A percentile compares a stretch with the other conserved stretches of the same genome.
Evolutionary conservation across 2,113 vertebrate genomes (phyloP).

Genomic region (Todiramphus saurophagus): DNA sequence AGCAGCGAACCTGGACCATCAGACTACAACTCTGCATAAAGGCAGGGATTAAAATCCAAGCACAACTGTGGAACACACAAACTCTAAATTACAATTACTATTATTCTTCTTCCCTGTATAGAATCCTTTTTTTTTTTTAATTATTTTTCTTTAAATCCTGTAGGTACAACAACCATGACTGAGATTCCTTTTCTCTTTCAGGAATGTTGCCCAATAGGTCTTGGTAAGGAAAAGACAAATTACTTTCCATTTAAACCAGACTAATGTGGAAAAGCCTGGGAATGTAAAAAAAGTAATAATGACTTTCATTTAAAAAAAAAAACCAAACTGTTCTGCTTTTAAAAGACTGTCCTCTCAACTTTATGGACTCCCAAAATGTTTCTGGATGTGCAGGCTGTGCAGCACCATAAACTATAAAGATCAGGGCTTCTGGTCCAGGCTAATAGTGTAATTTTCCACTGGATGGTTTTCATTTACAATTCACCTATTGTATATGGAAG

Average conservation of each 20-base stretch:
- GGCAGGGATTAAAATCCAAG: not conserved
- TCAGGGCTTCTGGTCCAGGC: not conserved
- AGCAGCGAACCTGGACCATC: not conserved
- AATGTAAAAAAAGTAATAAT: not conserved
- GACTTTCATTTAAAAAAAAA: not conserved
- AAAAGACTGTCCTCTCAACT: not conserved
- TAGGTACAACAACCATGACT: not conserved
- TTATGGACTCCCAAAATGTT: not conserved
- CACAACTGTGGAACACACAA: not conserved
- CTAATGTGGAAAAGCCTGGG: not conserved
- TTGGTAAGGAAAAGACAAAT: not conserved
- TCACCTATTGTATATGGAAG: not conserved
- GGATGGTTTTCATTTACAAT: conserved; percentile 33
- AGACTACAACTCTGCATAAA: not conserved
- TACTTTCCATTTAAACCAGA: not conserved
- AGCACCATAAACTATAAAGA: conserved; percentile 1
- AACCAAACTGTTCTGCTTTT: not conserved
- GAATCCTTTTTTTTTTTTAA: not conserved
- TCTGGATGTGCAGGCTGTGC: not conserved
- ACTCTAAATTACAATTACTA: not conserved
- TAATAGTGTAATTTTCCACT: conserved; percentile 41
- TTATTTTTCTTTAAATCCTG: not conserved
- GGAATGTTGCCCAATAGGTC: not conserved
- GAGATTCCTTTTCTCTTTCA: not conserved
- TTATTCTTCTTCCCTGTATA: not conserved